Evolutionary conservation across 2,888 invertebrate species (phyloP).

Genomic region (Erebia palarica): DNA sequence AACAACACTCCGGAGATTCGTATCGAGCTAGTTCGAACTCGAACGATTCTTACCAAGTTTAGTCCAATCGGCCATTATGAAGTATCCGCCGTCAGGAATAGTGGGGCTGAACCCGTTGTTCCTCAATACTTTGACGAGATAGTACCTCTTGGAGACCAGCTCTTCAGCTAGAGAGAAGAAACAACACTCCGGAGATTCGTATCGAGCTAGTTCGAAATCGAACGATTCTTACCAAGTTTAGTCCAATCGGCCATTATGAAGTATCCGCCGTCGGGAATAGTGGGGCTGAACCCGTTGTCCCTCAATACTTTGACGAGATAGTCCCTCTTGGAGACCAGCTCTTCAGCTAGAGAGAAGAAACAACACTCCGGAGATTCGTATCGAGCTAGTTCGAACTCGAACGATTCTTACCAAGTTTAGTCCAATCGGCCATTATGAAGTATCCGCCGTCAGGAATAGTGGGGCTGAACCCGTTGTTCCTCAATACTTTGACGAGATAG

Average conservation of each 20-base stretch:
- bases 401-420: constrained; percentile 83
- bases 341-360: constrained; percentile 88
- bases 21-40: constrained; percentile 86
- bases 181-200: constrained; percentile 90
- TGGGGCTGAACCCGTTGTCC: constrained; percentile 94
- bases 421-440: constrained; percentile 98
- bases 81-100: constrained; percentile 98
- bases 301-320: constrained; percentile 87
- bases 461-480: constrained; percentile 93
- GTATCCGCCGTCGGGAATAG: constrained; percentile 97
- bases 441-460: constrained; percentile 98
- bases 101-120: constrained; percentile 95
- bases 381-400: constrained; percentile 84
- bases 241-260: constrained; percentile 98
- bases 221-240: constrained; percentile 81
- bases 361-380: constrained; percentile 90
- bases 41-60: constrained; percentile 81
- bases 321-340: constrained; percentile 90
- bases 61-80: constrained; percentile 97
- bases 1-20: constrained; percentile 91
- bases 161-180: constrained; percentile 89
- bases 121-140: constrained; percentile 86
- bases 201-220: constrained; percentile 85
- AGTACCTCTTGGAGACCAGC: constrained; percentile 90
- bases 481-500: constrained; percentile 87